Evolutionary conservation across 2,888 invertebrate species (phyloP).

Genomic region (Nomada ferruginata): DNA sequence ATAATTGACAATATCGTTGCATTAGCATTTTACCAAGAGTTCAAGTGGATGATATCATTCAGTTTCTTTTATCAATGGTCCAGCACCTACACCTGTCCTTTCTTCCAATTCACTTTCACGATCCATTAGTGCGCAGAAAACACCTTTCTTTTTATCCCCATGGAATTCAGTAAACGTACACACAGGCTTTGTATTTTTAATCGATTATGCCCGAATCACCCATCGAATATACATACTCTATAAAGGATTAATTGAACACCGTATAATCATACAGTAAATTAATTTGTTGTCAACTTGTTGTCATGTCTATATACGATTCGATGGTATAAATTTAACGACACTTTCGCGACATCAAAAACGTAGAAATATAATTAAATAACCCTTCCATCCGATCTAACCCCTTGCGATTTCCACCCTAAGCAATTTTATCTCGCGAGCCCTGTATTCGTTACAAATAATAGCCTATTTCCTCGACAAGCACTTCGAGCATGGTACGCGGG

Average conservation of each 20-base stretch:
- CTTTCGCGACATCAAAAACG: not conserved
- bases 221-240: too few species aligned
- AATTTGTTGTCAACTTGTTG: not conserved
- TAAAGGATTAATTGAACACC: too few species aligned
- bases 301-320: not conserved
- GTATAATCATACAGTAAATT: not conserved
- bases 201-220: too few species aligned
- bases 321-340: slow-evolving; percentile 27
- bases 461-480: slow-evolving; percentile 66
- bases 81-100: slow-evolving; percentile 21
- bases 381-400: slow-evolving; percentile 50
- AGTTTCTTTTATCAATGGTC: slow-evolving; percentile 10
- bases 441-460: slow-evolving; percentile 71
- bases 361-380: slow-evolving; percentile 44
- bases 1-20: slow-evolving; percentile 57
- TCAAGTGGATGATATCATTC: slow-evolving; percentile 23
- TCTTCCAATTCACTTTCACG: slow-evolving; percentile 66
- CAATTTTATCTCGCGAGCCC: slow-evolving; percentile 60
- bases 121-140: slow-evolving; percentile 51
- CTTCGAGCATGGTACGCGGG: slow-evolving; percentile 51
- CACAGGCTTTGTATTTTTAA: too few species aligned
- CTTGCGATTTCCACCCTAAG: slow-evolving; percentile 39
- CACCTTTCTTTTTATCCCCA: slow-evolving; percentile 39
- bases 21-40: slow-evolving; percentile 46
- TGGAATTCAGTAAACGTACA: too few species aligned